Base-by-base conservation (phyloP, 2,888 invertebrate species). In the Ochropacha duplaris region DNA sequence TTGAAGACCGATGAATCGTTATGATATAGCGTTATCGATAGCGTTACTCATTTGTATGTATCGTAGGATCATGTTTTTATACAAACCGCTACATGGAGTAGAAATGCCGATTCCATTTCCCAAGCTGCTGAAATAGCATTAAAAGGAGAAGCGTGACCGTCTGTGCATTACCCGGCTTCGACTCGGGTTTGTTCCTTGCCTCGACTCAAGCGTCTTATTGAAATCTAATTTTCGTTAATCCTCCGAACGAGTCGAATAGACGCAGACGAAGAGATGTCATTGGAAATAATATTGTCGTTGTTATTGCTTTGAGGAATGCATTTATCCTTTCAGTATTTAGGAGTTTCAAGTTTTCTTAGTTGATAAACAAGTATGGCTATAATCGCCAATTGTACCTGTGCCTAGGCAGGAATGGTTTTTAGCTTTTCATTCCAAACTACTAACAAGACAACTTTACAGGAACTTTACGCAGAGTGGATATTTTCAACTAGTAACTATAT, bases 201-300 rank as follows among this genome's bases (percentile, higher is more conserved):
- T 76, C 83, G 85, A 74, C 81, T 85, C 87, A 86, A 87, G 81
- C 90, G 87, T 90, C 90, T 91, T 90, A 91, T 91, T 90, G 92
- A 90, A 92, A 92, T 91, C 88, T 88, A 90, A 91, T 92, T 91
- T 91, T 90, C 88, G 86, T 81, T 91, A 91, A 91, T 90, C 91
- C 89, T 71, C 72, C 65, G 77, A 83, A 85, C 85, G 83, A 86
- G 79, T 75, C 75, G 71, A 76, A 79, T 72, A 71, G 74, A 65
- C 78, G 65, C 73, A 71, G 74, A 65, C 78, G 65, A 73, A 68
- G 71, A 73, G 68, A 72, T 80, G 78, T 80, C 81, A 81, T 82
- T 83, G 76, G 82, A 77, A 79, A 84, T 83, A 83, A 79, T 84
- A 84, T 84, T 83, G 81, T 85, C 72, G 74, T 76, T 81, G 80